Conservation (phyloP, 2,113 vertebrate species). For the Pituophis catenifer region DNA sequence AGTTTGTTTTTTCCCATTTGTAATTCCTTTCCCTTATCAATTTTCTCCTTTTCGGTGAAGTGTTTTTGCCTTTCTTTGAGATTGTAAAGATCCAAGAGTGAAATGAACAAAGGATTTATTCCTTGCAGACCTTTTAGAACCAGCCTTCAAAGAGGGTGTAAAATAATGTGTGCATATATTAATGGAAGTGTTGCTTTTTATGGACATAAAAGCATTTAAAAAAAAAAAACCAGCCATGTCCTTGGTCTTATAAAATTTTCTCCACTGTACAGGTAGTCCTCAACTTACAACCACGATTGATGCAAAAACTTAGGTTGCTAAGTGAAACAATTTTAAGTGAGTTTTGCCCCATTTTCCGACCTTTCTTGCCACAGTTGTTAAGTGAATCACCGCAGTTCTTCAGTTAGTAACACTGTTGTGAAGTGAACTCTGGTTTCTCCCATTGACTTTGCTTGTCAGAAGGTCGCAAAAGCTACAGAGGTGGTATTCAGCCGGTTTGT, state of each 20-base stretch:
- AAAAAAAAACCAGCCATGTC: conserved; percentile 12
- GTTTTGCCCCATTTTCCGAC: too few relatives aligned
- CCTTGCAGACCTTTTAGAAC: conserved; percentile 17
- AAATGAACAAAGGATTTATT: conserved; percentile 47
- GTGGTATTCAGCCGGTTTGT: too few relatives aligned
- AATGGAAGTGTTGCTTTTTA: conserved; percentile 52
- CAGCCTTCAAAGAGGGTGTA: conserved; percentile 7
- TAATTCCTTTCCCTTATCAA: not conserved
- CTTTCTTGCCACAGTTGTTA: too few relatives aligned
- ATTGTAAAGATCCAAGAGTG: conserved; percentile 29
- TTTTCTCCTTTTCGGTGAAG: not conserved
- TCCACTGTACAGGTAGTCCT: not conserved
- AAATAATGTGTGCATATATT: conserved; percentile 44
- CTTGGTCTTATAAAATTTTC: conserved; percentile 37
- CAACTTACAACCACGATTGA: too few relatives aligned
- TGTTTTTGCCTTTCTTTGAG: not conserved
- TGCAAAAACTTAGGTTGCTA: too few relatives aligned
- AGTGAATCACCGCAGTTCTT: too few relatives aligned
- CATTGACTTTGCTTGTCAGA: too few relatives aligned
- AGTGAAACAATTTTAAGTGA: too few relatives aligned
- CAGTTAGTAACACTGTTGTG: too few relatives aligned
- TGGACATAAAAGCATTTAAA: conserved; percentile 48
- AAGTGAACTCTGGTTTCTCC: too few relatives aligned
- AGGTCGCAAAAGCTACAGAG: too few relatives aligned
- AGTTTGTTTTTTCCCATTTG: not conserved